These are phyloP conservation scores for Nymphalis io DNA, from an alignment of 1,140 invertebrate genomes.

Conservation along the genomic window DNA sequence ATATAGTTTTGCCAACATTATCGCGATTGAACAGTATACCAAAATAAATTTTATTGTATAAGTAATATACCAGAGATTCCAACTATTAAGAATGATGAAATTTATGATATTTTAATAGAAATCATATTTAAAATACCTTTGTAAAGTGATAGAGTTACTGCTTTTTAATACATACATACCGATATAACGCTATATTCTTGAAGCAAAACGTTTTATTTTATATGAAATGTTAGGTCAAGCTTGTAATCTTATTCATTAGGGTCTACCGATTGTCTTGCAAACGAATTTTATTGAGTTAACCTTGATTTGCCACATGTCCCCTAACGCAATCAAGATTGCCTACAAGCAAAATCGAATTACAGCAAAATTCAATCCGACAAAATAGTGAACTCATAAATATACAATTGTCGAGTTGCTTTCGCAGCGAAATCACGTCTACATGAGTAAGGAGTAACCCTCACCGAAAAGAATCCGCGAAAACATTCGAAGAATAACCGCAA, in stretches of 20 bases:
- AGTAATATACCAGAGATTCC: not conserved
- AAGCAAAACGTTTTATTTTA: not conserved
- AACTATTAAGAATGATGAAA: too few species aligned
- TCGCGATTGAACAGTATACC: slow-evolving; percentile 4
- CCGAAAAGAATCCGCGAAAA: slow-evolving; percentile 58
- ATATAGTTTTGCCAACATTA: slow-evolving; percentile 30
- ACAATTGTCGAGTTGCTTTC: slow-evolving; percentile 74
- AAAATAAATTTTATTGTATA: slow-evolving; percentile 17
- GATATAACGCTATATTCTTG: too few species aligned
- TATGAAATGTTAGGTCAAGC: not conserved
- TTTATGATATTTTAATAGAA: too few species aligned
- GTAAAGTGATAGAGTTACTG: too few species aligned
- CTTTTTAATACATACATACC: too few species aligned
- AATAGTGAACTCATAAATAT: slow-evolving; percentile 78
- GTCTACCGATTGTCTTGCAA: slow-evolving; percentile 32
- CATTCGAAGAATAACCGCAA: slow-evolving; percentile 62
- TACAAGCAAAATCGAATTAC: slow-evolving; percentile 50
- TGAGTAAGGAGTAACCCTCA: slow-evolving; percentile 54
- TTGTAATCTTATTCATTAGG: slow-evolving; percentile 23
- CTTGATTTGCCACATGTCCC: slow-evolving; percentile 37
- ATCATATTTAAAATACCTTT: too few species aligned
- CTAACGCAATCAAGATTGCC: slow-evolving; percentile 36
- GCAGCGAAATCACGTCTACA: slow-evolving; percentile 68
- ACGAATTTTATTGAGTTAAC: slow-evolving; percentile 31
- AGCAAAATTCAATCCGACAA: slow-evolving; percentile 60